Percentiles rank a stretch among this genome's conserved stretches.
Evolutionary conservation across 2,113 vertebrate species (phyloP).

Genomic region (Menidia beryllina): DNA sequence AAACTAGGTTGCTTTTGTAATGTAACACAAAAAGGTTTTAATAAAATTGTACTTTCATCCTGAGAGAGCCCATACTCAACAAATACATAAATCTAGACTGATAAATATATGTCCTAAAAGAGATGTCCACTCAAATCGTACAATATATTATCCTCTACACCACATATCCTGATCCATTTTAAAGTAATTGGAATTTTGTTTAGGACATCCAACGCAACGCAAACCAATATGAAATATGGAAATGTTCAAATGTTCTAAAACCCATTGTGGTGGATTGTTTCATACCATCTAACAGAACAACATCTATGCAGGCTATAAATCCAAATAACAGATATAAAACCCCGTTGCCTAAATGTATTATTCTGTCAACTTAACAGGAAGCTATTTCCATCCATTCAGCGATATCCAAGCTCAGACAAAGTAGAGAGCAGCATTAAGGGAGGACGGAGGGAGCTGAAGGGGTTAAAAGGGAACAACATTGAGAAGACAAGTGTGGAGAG

Average conservation of each 20-base stretch:
- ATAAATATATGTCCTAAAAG: too few species aligned
- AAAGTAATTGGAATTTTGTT: background rate
- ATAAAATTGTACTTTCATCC: too few species aligned
- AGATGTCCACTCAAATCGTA: too few species aligned
- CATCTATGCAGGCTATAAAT: constrained; percentile 17
- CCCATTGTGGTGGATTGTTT: background rate
- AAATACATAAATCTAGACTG: too few species aligned
- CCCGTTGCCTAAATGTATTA: constrained; percentile 35
- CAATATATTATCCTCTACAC: too few species aligned
- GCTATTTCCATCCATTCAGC: constrained; percentile 1
- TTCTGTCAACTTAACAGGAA: constrained; percentile 39
- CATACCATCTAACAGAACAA: background rate
- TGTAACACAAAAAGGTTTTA: too few species aligned
- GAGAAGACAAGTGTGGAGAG: constrained; percentile 73
- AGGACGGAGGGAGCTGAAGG: constrained; percentile 42
- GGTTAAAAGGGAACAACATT: constrained; percentile 55
- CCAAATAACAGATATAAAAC: constrained; percentile 19
- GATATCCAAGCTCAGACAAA: constrained; percentile 12
- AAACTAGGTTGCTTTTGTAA: too few species aligned
- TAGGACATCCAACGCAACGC: background rate
- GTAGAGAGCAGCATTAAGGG: constrained; percentile 14
- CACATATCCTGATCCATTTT: too few species aligned
- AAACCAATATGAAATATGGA: background rate
- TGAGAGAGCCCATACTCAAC: too few species aligned
- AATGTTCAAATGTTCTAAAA: background rate